Evolutionary conservation across 2,113 vertebrate genomes (phyloP).

Genomic region (Camelus dromedarius): DNA sequence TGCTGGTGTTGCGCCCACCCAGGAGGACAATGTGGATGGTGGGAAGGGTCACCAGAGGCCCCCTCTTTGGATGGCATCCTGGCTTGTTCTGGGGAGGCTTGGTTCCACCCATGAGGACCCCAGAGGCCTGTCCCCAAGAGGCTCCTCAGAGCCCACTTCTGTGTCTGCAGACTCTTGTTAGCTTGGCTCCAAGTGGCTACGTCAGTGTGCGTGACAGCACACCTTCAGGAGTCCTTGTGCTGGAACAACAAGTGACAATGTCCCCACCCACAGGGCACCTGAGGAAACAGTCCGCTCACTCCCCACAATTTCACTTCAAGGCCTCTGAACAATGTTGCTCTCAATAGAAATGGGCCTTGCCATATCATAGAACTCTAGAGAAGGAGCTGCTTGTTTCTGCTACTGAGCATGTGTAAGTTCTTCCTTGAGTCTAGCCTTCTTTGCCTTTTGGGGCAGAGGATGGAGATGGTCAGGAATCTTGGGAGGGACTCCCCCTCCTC

Average conservation of each 20-base stretch:
- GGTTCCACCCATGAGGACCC: not conserved
- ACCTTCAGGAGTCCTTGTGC: slow-evolving; percentile 19
- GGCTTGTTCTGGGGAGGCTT: not conserved
- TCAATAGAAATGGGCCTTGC: not conserved
- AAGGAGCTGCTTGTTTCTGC: not conserved
- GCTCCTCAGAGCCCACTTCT: not conserved
- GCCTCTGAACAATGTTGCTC: not conserved
- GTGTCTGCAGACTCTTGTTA: not conserved
- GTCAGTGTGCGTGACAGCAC: not conserved
- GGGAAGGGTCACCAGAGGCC: not conserved
- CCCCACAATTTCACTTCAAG: not conserved
- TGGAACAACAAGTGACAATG: slow-evolving; percentile 78
- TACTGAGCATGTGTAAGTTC: not conserved
- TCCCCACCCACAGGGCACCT: slow-evolving; percentile 81
- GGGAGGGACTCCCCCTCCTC: not conserved
- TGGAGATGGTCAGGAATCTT: not conserved
- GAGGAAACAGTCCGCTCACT: slow-evolving; percentile 62
- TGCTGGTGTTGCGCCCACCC: not conserved
- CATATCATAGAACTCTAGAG: not conserved
- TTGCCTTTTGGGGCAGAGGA: not conserved
- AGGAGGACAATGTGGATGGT: not conserved
- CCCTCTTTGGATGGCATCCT: not conserved
- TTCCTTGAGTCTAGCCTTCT: not conserved
- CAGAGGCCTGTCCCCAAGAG: not conserved
- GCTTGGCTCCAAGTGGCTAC: not conserved